These are phyloP conservation scores for Psittacara wagleri DNA, from an alignment of 2,113 vertebrate species.

Conservation along the genomic window DNA sequence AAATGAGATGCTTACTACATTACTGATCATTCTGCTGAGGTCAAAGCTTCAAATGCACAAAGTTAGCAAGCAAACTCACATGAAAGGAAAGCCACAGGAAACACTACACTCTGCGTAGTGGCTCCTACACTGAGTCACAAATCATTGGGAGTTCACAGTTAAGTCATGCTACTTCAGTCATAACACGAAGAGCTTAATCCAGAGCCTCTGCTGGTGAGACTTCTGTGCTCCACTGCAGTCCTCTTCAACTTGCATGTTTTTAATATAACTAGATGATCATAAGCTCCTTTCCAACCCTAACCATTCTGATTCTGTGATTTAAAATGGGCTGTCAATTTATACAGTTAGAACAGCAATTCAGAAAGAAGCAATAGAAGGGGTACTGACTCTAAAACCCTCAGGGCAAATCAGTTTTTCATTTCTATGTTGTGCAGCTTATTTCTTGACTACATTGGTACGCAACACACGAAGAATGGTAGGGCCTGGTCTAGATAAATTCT, in stretches of 20 bases:
- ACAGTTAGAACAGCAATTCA: background rate
- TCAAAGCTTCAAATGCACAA: background rate
- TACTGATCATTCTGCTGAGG: background rate
- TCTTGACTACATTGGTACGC: background rate
- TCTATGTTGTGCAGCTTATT: background rate
- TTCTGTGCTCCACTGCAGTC: background rate
- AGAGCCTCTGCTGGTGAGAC: background rate
- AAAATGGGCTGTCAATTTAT: background rate
- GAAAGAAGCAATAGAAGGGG: background rate
- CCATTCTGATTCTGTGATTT: background rate
- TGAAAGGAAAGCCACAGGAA: background rate
- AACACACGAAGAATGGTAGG: background rate
- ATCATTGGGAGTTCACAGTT: background rate
- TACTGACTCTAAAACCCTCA: background rate
- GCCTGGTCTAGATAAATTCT: background rate
- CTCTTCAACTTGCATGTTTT: background rate
- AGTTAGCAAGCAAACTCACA: background rate
- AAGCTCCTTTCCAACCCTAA: background rate
- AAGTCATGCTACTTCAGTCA: background rate
- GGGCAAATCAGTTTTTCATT: background rate
- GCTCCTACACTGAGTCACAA: background rate
- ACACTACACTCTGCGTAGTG: background rate
- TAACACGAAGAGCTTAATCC: background rate
- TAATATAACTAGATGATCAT: background rate
- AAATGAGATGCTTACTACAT: background rate